Evolutionary conservation across 2,113 vertebrate genomes (phyloP).

Genomic region (Camarhynchus parvulus): DNA sequence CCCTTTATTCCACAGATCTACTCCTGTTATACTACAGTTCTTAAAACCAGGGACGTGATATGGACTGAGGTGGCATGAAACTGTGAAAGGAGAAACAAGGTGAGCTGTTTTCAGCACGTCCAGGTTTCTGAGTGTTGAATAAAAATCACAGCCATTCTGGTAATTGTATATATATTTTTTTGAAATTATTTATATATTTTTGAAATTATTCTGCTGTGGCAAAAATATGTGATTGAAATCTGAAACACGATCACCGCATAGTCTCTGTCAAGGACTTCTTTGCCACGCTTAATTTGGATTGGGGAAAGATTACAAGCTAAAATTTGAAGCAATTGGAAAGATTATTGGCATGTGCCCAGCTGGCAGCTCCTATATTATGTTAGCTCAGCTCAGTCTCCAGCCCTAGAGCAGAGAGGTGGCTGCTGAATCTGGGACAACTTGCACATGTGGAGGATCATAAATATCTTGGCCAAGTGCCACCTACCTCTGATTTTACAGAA

Average conservation of each 20-base stretch:
- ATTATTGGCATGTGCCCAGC: not conserved
- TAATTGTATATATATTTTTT: not conserved
- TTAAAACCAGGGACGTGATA: not conserved
- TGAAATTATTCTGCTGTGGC: accelerated
- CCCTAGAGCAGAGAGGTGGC: not conserved
- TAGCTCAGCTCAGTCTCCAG: not conserved
- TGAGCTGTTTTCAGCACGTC: not conserved
- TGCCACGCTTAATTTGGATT: not conserved
- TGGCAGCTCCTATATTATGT: not conserved
- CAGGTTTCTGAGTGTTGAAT: not conserved
- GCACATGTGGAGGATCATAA: not conserved
- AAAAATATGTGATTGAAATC: not conserved
- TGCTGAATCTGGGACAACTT: not conserved
- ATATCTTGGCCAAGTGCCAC: not conserved
- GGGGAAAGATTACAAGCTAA: not conserved
- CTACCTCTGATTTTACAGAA: not conserved
- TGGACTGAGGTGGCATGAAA: not conserved
- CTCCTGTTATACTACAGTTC: not conserved
- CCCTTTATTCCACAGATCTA: not conserved
- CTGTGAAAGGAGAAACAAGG: not conserved
- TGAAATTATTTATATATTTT: not conserved
- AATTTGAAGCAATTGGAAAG: not conserved
- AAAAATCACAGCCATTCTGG: not conserved
- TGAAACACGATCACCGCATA: not conserved
- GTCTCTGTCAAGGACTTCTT: not conserved